These are phyloP conservation scores for Drosophila sechellia DNA, from an alignment of 1,140 invertebrate species.

Conservation along the genomic window DNA sequence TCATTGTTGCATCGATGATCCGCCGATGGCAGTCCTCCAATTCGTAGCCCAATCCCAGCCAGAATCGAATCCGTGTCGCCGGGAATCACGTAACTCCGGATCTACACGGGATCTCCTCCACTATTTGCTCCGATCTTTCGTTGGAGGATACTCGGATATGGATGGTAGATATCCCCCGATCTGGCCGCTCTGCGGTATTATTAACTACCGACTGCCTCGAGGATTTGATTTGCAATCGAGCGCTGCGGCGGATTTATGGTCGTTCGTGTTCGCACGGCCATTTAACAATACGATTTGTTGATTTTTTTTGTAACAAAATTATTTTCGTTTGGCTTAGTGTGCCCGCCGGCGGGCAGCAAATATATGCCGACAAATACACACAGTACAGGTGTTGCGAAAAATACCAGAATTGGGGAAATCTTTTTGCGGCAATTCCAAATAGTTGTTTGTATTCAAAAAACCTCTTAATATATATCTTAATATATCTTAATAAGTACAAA, in stretches of 20 bases:
- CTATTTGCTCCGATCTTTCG: conserved; percentile 6
- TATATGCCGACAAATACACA: conserved; percentile 29
- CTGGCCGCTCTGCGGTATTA: conserved; percentile 21
- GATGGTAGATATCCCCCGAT: conserved; percentile 1
- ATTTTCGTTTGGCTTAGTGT: conserved; percentile 30
- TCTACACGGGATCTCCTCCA: conserved; percentile 12
- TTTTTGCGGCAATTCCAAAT: not conserved
- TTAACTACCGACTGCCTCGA: conserved; percentile 37
- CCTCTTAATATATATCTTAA: too few species aligned
- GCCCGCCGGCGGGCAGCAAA: not conserved
- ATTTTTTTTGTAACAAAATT: conserved; percentile 40
- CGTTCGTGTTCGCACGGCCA: conserved; percentile 30
- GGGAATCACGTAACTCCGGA: conserved; percentile 30
- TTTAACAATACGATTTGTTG: conserved; percentile 46
- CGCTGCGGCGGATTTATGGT: conserved; percentile 12
- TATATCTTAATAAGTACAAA: too few species aligned
- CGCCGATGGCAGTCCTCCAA: not conserved
- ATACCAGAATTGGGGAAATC: not conserved
- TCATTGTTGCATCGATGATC: conserved; percentile 50
- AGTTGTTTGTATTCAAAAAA: not conserved
- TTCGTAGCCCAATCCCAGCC: conserved; percentile 9
- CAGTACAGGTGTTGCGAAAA: not conserved
- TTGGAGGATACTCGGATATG: not conserved
- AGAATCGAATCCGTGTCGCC: conserved; percentile 3
- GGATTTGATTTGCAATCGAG: conserved; percentile 20